Conservation (phyloP, 2,113 vertebrate genomes). For the Python bivittatus region DNA sequence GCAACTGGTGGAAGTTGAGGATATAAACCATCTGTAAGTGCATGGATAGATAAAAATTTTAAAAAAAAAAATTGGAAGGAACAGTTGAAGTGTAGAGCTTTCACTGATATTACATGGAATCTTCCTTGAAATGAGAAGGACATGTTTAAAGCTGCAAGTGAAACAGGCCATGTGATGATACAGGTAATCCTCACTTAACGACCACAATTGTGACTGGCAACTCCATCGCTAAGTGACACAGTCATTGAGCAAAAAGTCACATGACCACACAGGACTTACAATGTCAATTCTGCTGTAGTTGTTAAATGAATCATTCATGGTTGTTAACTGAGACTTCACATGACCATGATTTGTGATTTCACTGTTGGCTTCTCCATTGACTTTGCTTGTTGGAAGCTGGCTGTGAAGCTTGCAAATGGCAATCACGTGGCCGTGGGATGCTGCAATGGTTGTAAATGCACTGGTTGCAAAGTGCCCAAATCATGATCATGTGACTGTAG, state of each 20-base stretch:
- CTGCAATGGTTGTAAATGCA: neutral
- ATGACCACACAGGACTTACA: neutral
- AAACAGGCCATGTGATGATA: neutral
- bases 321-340: neutral
- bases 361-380: neutral
- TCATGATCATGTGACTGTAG: neutral
- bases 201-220: neutral
- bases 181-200: neutral
- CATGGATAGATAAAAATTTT: neutral
- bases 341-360: neutral
- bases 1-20: neutral
- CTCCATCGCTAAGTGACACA: neutral
- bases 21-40: neutral
- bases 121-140: constrained; percentile 8
- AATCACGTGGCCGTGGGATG: neutral
- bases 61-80: neutral
- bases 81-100: neutral
- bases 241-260: too few species aligned
- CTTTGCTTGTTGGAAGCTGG: neutral
- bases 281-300: neutral
- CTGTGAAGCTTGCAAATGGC: neutral
- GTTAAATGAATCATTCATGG: neutral
- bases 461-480: neutral
- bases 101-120: neutral
- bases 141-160: neutral